Evolutionary conservation across 2,888 invertebrate genomes (phyloP).

Genomic region (Hoplodrina ambigua): DNA sequence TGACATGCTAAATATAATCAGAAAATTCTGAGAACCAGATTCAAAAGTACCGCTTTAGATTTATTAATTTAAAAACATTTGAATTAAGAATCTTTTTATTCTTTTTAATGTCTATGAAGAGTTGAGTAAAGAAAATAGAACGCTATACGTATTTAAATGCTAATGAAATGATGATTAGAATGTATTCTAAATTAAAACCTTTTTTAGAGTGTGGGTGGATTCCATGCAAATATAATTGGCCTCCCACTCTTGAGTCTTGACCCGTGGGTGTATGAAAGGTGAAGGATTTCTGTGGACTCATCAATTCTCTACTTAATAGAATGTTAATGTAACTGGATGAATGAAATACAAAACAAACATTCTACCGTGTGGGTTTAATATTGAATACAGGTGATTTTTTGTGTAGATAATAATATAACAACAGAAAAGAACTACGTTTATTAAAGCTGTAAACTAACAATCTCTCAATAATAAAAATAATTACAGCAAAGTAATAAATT

Average conservation of each 20-base stretch:
- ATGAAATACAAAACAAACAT: not conserved
- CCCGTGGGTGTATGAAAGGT: constrained; percentile 19
- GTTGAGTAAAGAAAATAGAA: not conserved
- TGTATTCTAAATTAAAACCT: not conserved
- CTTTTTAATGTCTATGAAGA: not conserved
- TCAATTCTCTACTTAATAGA: not conserved
- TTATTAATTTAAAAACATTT: too few species aligned
- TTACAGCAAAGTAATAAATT: too few species aligned
- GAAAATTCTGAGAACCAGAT: not conserved
- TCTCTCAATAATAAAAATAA: too few species aligned
- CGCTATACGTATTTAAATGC: not conserved
- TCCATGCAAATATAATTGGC: not conserved
- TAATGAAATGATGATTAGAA: not conserved
- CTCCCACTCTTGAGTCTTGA: constrained; percentile 25
- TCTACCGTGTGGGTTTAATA: too few species aligned
- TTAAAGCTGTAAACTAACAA: too few species aligned
- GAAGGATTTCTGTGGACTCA: constrained; percentile 18
- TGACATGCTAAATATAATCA: too few species aligned
- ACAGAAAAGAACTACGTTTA: too few species aligned
- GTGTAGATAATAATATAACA: too few species aligned
- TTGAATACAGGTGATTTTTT: too few species aligned
- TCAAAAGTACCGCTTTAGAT: not conserved
- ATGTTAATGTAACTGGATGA: not conserved
- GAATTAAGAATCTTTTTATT: not conserved
- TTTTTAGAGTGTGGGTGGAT: constrained; percentile 10